These are phyloP conservation scores for Limnephilus lunatus DNA, from an alignment of 2,888 invertebrate species.

Conservation along the genomic window DNA sequence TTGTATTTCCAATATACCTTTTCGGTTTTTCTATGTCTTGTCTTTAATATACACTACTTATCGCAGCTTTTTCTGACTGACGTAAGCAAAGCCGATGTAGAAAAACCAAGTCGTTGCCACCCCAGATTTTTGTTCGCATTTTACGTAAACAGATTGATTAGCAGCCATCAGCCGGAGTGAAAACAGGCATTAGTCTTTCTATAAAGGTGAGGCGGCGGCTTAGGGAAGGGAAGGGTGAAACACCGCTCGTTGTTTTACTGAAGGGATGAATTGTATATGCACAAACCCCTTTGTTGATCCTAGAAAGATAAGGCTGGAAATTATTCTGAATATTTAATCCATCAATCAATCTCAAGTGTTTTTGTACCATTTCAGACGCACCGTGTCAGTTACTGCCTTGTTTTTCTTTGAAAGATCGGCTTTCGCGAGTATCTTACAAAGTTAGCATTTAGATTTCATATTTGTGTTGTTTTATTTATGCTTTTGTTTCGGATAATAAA, in stretches of 20 bases:
- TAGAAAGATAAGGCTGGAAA: constrained; percentile 19
- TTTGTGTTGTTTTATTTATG: no score
- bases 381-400: not conserved
- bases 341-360: constrained; percentile 14
- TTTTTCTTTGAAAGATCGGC: not conserved
- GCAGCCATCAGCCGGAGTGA: constrained; percentile 50
- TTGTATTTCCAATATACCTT: not conserved
- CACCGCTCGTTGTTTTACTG: not conserved
- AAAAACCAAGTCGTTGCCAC: not conserved
- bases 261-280: constrained; percentile 32
- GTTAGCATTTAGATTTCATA: not conserved
- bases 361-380: constrained; percentile 10
- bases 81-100: not conserved
- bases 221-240: not conserved
- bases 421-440: not conserved
- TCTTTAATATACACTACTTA: not conserved
- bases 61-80: not conserved
- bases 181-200: constrained; percentile 55
- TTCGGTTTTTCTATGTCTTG: not conserved
- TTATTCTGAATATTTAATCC: constrained; percentile 33
- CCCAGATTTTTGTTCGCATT: constrained; percentile 17
- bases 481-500: not conserved
- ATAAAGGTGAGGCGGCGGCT: constrained; percentile 29
- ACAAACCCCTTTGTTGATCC: constrained; percentile 39
- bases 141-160: constrained; percentile 58